Evolutionary conservation across 2,797 vertebrate genomes (phyloP), one percentile per base, ranked within the genome.

Genomic region (Petrocephalus sullivani): DNA sequence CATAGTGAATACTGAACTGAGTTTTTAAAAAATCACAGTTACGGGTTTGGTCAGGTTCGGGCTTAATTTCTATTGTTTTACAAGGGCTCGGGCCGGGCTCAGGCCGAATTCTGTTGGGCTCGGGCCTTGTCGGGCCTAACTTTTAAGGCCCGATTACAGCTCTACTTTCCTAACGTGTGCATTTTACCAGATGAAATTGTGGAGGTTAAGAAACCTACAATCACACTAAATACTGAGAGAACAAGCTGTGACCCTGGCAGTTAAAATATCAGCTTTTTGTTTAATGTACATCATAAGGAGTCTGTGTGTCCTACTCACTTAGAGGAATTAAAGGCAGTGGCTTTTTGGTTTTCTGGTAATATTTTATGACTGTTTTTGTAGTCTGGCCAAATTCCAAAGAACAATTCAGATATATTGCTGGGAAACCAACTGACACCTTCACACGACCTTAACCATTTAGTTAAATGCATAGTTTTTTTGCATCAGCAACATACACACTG

Each of bases 381-480:
- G 12, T 75, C 14, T 75, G 33, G 67, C 67, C 67, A 81, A 54
- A 21, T 84, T 54, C 51, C 75, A n/a, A 58, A 58, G 37, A 60
- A 56, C 54, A 16, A 19, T 86, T 86, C 19, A 60, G 57, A 58
- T 58, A 37, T 86, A 58, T 33, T 86, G 7, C 23, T 58, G 51
- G 54, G 51, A 86, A 86, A 58, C 23, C 23, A 86, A 37, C 54
- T 8, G 58, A 49, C 16, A 71, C 28, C 51, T 58, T 85, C 23
- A n/a, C 54, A 16, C 54, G 46, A 67, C 19, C 46, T 67, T 88
- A 23, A 85, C 81, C 58, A 33, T 84, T 60, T 88, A 83, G 81
- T 88, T 8, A 57, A 16, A 75, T 54, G 54, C 14, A 16, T 6
- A 51, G 54, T 78, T 61, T 46, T 54, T 56, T 67, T 85, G 60